These are phyloP conservation scores for Sphaerophoria rueppellii DNA, from an alignment of 2,888 invertebrate genomes.

Conservation along the genomic window DNA sequence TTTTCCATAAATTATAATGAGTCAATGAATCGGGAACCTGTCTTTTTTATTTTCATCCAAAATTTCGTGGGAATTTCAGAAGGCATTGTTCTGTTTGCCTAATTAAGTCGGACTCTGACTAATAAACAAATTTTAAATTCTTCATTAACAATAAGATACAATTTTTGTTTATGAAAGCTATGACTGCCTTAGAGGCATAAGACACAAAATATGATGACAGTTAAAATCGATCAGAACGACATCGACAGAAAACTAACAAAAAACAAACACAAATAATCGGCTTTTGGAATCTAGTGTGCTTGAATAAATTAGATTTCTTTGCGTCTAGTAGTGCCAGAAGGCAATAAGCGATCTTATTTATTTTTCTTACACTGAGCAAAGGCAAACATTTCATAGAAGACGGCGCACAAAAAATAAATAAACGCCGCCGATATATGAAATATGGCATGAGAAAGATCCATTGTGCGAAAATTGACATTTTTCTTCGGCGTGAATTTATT, in stretches of 20 bases:
- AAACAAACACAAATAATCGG: conserved; percentile 18
- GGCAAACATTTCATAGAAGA: neutral
- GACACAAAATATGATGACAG: conserved; percentile 11
- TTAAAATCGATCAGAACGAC: conserved; percentile 1
- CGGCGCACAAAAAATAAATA: neutral
- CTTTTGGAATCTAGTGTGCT: neutral
- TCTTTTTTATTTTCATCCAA: neutral
- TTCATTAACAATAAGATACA: conserved; percentile 1
- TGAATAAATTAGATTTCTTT: conserved; percentile 10
- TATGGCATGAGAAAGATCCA: conserved; percentile 50
- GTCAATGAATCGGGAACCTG: neutral
- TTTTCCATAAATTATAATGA: conserved; percentile 15
- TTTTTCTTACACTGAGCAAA: neutral
- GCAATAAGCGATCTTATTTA: neutral
- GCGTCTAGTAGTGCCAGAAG: neutral
- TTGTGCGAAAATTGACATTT: conserved; percentile 61
- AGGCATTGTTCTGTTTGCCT: conserved; percentile 53
- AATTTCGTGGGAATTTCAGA: conserved; percentile 43
- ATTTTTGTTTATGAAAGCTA: neutral
- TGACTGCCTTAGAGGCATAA: neutral
- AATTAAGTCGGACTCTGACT: conserved; percentile 2
- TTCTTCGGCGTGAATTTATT: conserved; percentile 21
- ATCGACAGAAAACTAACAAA: neutral
- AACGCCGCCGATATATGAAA: neutral
- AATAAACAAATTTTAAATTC: conserved; percentile 19